phyloP scores from a whole-genome alignment of 2,797 vertebrate species.

The Odontamblyopus lacepedii region DNA sequence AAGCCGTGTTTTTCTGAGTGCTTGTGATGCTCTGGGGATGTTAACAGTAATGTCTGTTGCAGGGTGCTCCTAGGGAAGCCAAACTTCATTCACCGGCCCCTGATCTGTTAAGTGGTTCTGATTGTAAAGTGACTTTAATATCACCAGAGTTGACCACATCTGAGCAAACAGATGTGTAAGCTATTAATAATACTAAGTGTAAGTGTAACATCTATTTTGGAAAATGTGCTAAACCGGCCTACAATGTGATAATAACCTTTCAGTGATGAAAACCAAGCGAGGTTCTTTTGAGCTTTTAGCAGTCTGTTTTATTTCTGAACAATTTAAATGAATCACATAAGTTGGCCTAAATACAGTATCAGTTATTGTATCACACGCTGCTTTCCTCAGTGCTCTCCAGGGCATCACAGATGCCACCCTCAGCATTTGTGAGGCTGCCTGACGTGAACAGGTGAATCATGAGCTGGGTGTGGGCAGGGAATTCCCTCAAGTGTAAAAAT shows the following conservation, averaged over 20 bases:
- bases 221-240: constrained; percentile 3
- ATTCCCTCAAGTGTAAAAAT: constrained; percentile 44
- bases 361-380: background rate
- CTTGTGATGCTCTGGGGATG: background rate
- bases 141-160: background rate
- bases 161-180: constrained; percentile 12
- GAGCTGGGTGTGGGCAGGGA: constrained; percentile 62
- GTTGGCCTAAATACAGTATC: background rate
- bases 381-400: constrained; percentile 69
- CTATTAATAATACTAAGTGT: background rate
- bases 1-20: background rate
- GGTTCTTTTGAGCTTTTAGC: background rate
- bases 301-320: constrained; percentile 1
- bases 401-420: constrained; percentile 81
- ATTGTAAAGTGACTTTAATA: background rate
- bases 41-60: background rate
- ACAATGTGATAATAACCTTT: constrained; percentile 27
- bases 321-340: background rate
- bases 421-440: constrained; percentile 80
- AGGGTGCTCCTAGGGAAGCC: background rate
- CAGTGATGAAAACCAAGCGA: background rate
- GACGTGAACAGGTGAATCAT: constrained; percentile 83
- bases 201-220: constrained; percentile 22
- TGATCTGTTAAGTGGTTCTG: background rate
- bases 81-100: constrained; percentile 8